Base-by-base conservation (phyloP, 2,797 vertebrate genomes). In the Nasua narica region DNA sequence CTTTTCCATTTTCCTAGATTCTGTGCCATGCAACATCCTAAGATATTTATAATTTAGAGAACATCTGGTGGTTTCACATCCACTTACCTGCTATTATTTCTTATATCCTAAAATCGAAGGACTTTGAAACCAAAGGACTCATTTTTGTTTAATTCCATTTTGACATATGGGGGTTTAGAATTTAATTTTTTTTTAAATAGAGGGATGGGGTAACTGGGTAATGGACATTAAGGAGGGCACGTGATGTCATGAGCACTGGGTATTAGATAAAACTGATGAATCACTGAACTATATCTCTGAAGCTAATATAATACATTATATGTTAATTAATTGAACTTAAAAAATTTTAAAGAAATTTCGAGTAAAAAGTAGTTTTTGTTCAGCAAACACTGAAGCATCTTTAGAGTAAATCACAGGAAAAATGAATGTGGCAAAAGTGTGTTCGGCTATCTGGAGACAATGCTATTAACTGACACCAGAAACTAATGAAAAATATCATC, bases 401-500 rank as follows among this genome's bases (percentile, higher is more conserved):
- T 94, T 84, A 52, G 23, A 94, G 50, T 32, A 60, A 83, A 27
- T 90, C 60, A 77, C 2, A 92, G 60, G 35, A 82, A 88, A 96
- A 90, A n/a, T 0, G 18, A 79, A 37, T 29, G 67, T 91, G 81
- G 6, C 15, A 7, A 89, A n/a, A 35, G 18, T 65, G 7, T 62
- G 0, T 3, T 23, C 54, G 3, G 13, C 56, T 95, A n/a, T 74
- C 65, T 18, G n/a, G 1, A 52, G 69, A 94, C 60, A 43, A 50
- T 32, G 27, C 25, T 62, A 62, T 89, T 79, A 93, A 62, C 79
- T 65, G 87, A 96, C 37, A 72, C 35, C 27, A 82, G 85, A 93
- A 92, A 95, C 56, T 74, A 96, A 95, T 70, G 76, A 77, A 82
- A 96, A 96, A 60, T 72, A 93, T 81, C 90, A 93, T 94, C 72